Evolutionary conservation across 2,888 invertebrate genomes (phyloP), one percentile per base, ranked within the genome.

Genomic region (Himalopsyche kuldschensis): DNA sequence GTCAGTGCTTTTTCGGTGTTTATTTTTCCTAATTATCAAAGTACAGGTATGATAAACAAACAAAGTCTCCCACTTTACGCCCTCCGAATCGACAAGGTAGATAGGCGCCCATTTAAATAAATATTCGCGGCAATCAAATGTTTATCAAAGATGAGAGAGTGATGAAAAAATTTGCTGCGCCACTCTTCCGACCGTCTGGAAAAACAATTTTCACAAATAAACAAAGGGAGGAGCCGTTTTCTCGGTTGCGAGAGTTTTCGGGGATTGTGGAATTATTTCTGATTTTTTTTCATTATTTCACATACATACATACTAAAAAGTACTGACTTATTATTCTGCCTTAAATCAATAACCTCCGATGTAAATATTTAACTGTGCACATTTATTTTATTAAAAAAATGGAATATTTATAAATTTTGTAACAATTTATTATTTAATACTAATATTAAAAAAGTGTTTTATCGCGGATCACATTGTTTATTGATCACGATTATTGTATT

Each of bases 1-100:
- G 86, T 86, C 84, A 84, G 82, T 41, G 35, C 69, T 24, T 76
- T 32, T 79, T 78, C 79, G 75, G 83, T 78, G 83, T 86, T 86
- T 84, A 85, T 85, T 86, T 82, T 86, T 80, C 84, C 82, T 86
- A 86, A 86, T 86, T 86, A 86, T 86, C 84, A 85, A 85, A 84
- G 85, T 84, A 82, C 81, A 78, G 81, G 78, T 81, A 80, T 77
- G 55, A 83, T 55, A 55, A 55, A 55, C 79, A 80, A 82, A 83
- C 83, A 83, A 83, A 80, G 63, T 69, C 79, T 35, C 20, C 47
- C 75, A 80, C 75, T 78, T 15, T n/a, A 6, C 35, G n/a, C 32
- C 32, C 75, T n/a, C 32, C 75, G 31, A 75, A 30, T 75, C 30
- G 32, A 75, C 31, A 75, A 31, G n/a, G 75, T 75, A 75, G 17